phyloP scores from a whole-genome alignment of 35 echinoderm and acorn worm species.

The Ptychodera flava region DNA sequence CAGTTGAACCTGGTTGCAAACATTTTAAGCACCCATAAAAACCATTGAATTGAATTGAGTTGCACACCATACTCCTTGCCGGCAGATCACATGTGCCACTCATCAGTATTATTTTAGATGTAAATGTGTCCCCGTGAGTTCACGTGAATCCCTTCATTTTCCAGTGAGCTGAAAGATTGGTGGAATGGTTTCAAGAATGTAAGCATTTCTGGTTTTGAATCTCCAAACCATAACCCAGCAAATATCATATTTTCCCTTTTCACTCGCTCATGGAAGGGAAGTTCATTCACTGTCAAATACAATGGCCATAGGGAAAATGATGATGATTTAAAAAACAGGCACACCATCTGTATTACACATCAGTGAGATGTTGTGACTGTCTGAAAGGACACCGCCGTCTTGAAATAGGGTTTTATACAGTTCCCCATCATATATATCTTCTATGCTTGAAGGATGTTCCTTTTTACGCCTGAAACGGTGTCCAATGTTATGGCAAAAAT shows the following conservation, averaged over 20 bases:
- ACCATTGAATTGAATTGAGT: conserved; percentile 48
- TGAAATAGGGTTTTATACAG: conserved; percentile 18
- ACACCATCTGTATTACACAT: conserved; percentile 62
- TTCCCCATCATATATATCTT: conserved; percentile 75
- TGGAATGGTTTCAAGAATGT: conserved; percentile 36
- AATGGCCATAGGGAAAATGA: conserved; percentile 53
- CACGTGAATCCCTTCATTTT: conserved; percentile 12
- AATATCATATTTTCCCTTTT: conserved; percentile 52
- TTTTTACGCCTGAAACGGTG: conserved; percentile 16
- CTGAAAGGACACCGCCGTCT: conserved; percentile 15
- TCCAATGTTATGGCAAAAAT: conserved; percentile 10
- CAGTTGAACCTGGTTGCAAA: background rate
- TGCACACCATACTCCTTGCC: conserved; percentile 30
- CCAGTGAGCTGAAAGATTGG: background rate
- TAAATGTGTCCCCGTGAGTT: background rate
- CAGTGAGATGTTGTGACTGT: conserved; percentile 43
- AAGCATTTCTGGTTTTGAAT: conserved; percentile 34
- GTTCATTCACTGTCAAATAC: conserved; percentile 51
- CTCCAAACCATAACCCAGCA: conserved; percentile 64
- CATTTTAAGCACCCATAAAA: conserved; percentile 20
- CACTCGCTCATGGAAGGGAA: conserved; percentile 28
- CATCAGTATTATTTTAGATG: conserved; percentile 16
- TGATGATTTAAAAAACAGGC: conserved; percentile 73
- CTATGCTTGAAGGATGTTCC: conserved; percentile 11
- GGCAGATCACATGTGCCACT: conserved; percentile 41